A percentile compares a stretch with the other conserved stretches of the same genome.
Evolutionary conservation across 2,797 vertebrate species (phyloP).

Genomic region (Rousettus madagascariensis): DNA sequence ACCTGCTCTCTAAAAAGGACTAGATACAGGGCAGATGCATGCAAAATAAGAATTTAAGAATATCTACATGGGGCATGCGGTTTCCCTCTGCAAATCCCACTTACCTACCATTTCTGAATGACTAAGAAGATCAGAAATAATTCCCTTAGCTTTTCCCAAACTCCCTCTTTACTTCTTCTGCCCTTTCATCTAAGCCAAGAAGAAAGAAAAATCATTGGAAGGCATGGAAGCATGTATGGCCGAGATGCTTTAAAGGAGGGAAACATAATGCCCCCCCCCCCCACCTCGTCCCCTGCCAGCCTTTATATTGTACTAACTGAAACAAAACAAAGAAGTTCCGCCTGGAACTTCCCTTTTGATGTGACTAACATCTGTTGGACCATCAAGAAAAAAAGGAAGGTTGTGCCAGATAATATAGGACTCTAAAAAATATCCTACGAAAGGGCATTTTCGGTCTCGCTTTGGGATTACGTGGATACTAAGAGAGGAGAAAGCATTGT

Average conservation of each 20-base stretch:
- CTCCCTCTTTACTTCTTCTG: neutral
- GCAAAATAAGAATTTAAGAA: neutral
- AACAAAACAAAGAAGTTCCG: neutral
- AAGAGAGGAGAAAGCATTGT: neutral
- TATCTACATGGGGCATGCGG: accelerated
- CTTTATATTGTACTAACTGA: neutral
- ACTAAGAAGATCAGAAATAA: neutral
- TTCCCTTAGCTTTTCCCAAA: neutral
- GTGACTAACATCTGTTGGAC: neutral
- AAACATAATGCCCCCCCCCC: neutral
- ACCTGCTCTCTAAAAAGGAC: neutral
- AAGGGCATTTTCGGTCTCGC: neutral
- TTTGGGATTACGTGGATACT: neutral
- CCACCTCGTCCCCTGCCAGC: too few relatives aligned
- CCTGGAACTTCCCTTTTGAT: neutral
- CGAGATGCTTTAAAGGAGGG: neutral
- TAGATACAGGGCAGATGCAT: too few relatives aligned
- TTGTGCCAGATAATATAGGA: neutral
- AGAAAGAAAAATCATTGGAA: neutral
- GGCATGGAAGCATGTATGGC: neutral
- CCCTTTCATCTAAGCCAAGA: neutral
- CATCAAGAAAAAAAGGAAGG: neutral
- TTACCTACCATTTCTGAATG: neutral
- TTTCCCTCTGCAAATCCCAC: neutral
- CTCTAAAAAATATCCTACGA: neutral